Evolutionary conservation across 2,888 invertebrate genomes (phyloP).

Genomic region (Strigamia transsilvanica): DNA sequence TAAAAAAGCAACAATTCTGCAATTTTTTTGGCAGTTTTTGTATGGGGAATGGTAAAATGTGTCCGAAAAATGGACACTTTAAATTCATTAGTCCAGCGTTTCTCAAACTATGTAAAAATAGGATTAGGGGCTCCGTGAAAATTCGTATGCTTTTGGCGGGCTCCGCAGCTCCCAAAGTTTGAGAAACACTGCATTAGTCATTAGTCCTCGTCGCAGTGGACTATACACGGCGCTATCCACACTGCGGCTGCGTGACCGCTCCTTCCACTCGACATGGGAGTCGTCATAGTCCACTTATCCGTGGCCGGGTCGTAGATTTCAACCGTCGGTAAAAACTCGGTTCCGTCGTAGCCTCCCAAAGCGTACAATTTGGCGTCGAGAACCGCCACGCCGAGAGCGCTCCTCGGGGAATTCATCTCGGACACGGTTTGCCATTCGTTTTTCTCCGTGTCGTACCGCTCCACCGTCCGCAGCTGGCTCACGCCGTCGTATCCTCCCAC

Average conservation of each 20-base stretch:
- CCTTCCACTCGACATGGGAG: constrained; percentile 81
- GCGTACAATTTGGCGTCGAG: constrained; percentile 88
- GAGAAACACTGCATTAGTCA: no score
- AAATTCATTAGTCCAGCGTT: no score
- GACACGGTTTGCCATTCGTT: constrained; percentile 81
- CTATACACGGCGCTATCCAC: constrained; percentile 76
- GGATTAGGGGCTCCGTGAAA: no score
- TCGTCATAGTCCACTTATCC: constrained; percentile 79
- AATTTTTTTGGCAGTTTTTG: background rate
- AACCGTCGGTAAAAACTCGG: constrained; percentile 81
- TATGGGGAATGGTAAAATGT: background rate
- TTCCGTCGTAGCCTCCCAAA: constrained; percentile 92
- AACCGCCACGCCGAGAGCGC: constrained; percentile 86
- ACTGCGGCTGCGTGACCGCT: constrained; percentile 93
- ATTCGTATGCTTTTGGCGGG: no score
- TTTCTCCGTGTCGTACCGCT: constrained; percentile 85
- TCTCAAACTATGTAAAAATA: no score
- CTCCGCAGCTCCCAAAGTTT: no score
- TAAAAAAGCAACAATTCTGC: background rate
- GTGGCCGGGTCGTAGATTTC: constrained; percentile 85
- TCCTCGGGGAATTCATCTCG: constrained; percentile 80
- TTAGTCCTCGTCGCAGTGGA: constrained; percentile 63
- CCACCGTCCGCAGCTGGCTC: constrained; percentile 82
- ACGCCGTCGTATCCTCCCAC: constrained; percentile 93
- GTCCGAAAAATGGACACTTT: background rate